Base-by-base conservation (phyloP, 1,140 invertebrate genomes). In the Drosophila gunungcola region DNA sequence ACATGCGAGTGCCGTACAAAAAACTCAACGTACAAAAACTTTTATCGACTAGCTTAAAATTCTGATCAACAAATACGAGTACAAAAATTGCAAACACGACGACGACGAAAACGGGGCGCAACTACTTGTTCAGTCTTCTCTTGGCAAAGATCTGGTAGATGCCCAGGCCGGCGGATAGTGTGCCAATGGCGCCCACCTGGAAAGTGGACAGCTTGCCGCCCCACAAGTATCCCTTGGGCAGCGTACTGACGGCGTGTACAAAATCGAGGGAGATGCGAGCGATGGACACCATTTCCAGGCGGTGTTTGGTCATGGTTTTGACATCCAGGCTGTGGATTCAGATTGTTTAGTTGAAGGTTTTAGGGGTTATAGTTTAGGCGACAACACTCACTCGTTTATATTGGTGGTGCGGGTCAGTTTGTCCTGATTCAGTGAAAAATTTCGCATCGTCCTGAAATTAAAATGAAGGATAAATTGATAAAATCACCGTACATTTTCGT, bases 141-240 rank as follows among this genome's bases (percentile, higher is more conserved):
- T 91, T 91, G 39, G 90, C 90, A 74, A 91, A 91, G 29, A 91
- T 88, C 73, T 92, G 91, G 79, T 92, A 92, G 53, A 97, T 93
- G 45, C 96, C 95, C 51, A 97, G 93, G 10, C 96, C 73, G 0
- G 96, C 96, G 0, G 96, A 97, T 2, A 95, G 77, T 2, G 96
- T 95, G 25, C 96, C 97, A 39, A 97, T 94, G 0, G 95, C 93
- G 9, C 96, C 96, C 38, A 97, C 95, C 76, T 97, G 95, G 76
- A 96, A 95, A 10, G 94, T 93, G 60, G 95, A 94, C 3, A 97
- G 93, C 89, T 94, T 95, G 1, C 95, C 96, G 9, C 96, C 95
- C 97, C 97, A 97, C 3, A 97, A 81, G 78, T 94, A 95, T 21
- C 97, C 96, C 13, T 92, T 79, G 1, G 97, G 97, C n/a, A 97